Base-by-base conservation (phyloP, 30 jellyfish, hydroid and myxozoan species). In the Aurelia aurita complex sp. Pacific region DNA sequence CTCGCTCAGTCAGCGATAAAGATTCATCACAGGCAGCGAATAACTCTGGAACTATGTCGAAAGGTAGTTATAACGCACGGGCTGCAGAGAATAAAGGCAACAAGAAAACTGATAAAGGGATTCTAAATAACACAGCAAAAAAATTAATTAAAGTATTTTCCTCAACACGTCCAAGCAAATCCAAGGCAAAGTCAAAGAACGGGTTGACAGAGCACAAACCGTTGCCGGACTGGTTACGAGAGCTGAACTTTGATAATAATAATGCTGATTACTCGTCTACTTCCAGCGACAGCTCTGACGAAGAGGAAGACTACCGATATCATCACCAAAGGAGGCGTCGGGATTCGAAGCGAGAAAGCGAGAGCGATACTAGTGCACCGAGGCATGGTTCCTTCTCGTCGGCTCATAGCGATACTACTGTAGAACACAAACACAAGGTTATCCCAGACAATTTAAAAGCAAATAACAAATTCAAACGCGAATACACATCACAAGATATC, bases 211-310 rank as follows among this genome's bases (percentile, higher is more conserved):
- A 66, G 83, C 38, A 60, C 64, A 51, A 76, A 19, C 75, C 85
- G 51, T 13, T 77, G 57, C 80, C 80, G 17, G 75, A 64, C 4
- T 79, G 88, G 90, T 69, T 77, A n/a, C 77, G 55, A 64, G 85
- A 64, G 64, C 64, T 69, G 14, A 55, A 66, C 69, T 87, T 79
- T 67, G 82, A 79, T 59, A 50, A 63, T 43, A 69, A 79, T 40
- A 52, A 66, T 51, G 64, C 80, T 8, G 90, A 70, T 32, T 75
- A 71, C 63, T 69, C 88, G 29, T 87, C 96, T 13, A 17, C 33
- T 61, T 77, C 91, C 11, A 68, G 83, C 64, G 91, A 79, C 43
- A 77, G 87, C 57, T 78, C 90, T 1, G 96, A 87, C 17, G 96
- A 87, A 11, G 96, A 87, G 8, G 93, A 53, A 13, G 80, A 66